phyloP scores from a whole-genome alignment of 1,140 invertebrate genomes.

The Plodia interpunctella region DNA sequence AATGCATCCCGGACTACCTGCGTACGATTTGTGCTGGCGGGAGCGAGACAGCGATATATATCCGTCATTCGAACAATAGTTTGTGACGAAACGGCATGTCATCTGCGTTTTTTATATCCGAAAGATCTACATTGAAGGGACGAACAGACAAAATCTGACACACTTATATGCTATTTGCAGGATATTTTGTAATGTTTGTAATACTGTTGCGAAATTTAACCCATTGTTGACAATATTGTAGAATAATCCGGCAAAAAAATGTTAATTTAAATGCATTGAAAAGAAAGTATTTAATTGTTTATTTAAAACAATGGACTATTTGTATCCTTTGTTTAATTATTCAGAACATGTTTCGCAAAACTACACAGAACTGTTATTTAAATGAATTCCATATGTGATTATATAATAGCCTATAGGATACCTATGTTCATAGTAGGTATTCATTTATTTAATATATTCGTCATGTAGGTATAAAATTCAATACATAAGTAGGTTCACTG shows the following conservation, averaged over 20 bases:
- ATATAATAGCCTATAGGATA: too few relatives aligned
- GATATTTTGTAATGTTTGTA: background rate
- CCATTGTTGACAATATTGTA: background rate
- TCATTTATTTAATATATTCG: too few relatives aligned
- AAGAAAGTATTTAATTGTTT: background rate
- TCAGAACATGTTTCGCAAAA: background rate
- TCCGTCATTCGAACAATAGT: slow-evolving; percentile 5
- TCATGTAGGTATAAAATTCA: too few relatives aligned
- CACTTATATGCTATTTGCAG: background rate
- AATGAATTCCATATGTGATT: too few relatives aligned
- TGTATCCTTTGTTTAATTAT: background rate
- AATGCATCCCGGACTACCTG: background rate
- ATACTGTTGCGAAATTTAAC: background rate
- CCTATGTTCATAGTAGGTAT: too few relatives aligned
- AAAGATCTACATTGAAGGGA: slow-evolving; percentile 2
- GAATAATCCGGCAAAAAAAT: background rate
- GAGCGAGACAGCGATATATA: background rate
- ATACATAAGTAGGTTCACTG: too few relatives aligned
- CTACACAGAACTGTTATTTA: too few relatives aligned
- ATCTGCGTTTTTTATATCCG: slow-evolving; percentile 1
- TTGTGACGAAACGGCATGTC: slow-evolving; percentile 3
- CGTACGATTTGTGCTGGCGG: background rate
- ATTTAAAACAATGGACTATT: background rate
- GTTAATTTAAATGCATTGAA: background rate
- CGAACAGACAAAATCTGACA: slow-evolving; percentile 5